Percentiles rank a stretch among this genome's conserved stretches.
Evolutionary conservation across 2,113 vertebrate genomes (phyloP).

Genomic region (Odobenus rosmarus): DNA sequence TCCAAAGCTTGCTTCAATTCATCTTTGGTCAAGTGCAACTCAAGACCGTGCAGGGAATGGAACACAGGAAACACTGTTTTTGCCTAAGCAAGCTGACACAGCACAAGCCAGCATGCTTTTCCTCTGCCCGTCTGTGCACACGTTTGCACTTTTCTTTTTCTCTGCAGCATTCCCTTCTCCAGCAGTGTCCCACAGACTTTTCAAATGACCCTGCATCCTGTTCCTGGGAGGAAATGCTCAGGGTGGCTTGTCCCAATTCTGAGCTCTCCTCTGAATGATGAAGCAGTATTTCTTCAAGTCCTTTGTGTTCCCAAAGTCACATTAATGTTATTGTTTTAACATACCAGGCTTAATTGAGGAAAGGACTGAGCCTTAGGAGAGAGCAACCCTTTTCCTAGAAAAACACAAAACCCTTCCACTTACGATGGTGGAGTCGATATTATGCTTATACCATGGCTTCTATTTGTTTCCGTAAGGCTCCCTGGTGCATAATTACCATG

Average conservation of each 20-base stretch:
- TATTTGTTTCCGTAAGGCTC: neutral
- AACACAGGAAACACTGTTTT: neutral
- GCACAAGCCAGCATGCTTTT: neutral
- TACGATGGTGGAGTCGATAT: neutral
- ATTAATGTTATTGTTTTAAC: neutral
- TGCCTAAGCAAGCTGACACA: neutral
- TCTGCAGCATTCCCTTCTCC: neutral
- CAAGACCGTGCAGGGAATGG: neutral
- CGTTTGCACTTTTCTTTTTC: accelerated
- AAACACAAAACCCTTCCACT: neutral
- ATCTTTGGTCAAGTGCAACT: neutral
- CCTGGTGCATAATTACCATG: neutral
- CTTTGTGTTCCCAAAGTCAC: neutral
- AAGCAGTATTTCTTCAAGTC: neutral
- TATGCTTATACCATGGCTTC: neutral
- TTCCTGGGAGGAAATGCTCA: neutral
- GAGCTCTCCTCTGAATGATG: neutral
- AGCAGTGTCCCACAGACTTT: neutral
- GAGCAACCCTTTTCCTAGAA: neutral
- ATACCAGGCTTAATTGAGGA: neutral
- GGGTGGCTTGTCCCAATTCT: neutral
- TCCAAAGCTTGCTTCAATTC: neutral
- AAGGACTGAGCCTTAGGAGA: neutral
- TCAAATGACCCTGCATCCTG: neutral
- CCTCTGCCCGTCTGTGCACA: neutral